phyloP scores from a whole-genome alignment of 1,140 invertebrate species.

The Berghia stephanieae region DNA sequence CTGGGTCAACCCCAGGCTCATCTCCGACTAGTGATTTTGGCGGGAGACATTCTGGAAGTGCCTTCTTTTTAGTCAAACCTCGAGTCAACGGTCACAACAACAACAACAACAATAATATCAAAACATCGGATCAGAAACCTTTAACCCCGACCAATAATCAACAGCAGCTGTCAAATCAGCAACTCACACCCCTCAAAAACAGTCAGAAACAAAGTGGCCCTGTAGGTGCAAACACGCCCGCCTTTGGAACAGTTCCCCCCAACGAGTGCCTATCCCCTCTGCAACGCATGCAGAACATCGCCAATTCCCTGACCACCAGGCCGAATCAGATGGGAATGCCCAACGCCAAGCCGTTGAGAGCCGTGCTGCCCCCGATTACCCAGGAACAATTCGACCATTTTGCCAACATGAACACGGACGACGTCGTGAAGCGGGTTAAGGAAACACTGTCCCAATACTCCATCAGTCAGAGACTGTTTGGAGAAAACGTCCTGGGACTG shows the following conservation, averaged over 20 bases:
- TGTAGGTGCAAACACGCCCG: constrained; percentile 70
- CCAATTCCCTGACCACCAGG: constrained; percentile 90
- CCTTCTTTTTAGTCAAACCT: constrained; percentile 84
- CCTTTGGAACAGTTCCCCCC: constrained; percentile 68
- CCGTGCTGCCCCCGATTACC: constrained; percentile 95
- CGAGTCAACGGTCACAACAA: constrained; percentile 66
- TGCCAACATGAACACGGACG: constrained; percentile 97
- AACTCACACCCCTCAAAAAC: constrained; percentile 72
- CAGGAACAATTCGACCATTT: constrained; percentile 99
- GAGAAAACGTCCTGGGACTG: constrained; percentile 94
- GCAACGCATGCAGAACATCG: constrained; percentile 97
- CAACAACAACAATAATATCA: constrained; percentile 4
- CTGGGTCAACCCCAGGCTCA: constrained; percentile 51
- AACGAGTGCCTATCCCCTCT: constrained; percentile 77
- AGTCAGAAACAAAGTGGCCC: too few species aligned
- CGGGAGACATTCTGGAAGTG: constrained; percentile 79
- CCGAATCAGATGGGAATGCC: constrained; percentile 68
- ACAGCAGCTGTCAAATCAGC: too few species aligned
- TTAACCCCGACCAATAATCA: constrained; percentile 38
- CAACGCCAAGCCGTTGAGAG: constrained; percentile 88
- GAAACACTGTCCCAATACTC: constrained; percentile 98
- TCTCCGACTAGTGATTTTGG: constrained; percentile 44
- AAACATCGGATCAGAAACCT: constrained; percentile 36
- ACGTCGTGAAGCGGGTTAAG: constrained; percentile 95
- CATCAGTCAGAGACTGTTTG: constrained; percentile 97